phyloP scores from a whole-genome alignment of 2,888 invertebrate species.

The Ptychoptera albimana region DNA sequence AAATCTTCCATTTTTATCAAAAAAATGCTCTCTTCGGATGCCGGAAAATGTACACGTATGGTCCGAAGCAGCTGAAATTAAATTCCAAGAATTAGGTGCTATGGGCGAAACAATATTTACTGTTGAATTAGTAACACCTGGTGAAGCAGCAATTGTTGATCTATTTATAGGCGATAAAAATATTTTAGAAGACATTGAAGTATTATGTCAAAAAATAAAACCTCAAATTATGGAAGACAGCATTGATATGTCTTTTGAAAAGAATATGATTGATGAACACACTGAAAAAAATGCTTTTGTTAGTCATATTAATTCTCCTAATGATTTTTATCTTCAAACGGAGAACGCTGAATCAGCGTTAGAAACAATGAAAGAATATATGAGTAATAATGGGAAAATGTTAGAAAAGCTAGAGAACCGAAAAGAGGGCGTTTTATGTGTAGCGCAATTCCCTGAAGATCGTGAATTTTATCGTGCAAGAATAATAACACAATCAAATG shows the following conservation, averaged over 20 bases:
- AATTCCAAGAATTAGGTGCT: slow-evolving; percentile 49
- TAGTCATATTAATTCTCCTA: slow-evolving; percentile 47
- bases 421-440: slow-evolving; percentile 38
- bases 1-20: slow-evolving; percentile 39
- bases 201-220: slow-evolving; percentile 32
- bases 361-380: slow-evolving; percentile 22
- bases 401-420: slow-evolving; percentile 16
- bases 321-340: slow-evolving; percentile 57
- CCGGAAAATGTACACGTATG: slow-evolving; percentile 41
- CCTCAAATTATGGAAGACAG: slow-evolving; percentile 7
- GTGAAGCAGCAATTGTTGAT: slow-evolving; percentile 47
- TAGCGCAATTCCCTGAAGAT: slow-evolving; percentile 68
- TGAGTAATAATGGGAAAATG: slow-evolving; percentile 19
- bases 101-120: slow-evolving; percentile 55
- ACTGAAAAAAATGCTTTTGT: slow-evolving; percentile 39
- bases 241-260: slow-evolving; percentile 12
- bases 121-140: slow-evolving; percentile 47
- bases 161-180: slow-evolving; percentile 34
- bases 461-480: slow-evolving; percentile 81
- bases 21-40: slow-evolving; percentile 42
- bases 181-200: slow-evolving; percentile 41
- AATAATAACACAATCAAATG: slow-evolving; percentile 57
- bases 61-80: slow-evolving; percentile 46
- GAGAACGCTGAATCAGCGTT: slow-evolving; percentile 29
- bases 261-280: slow-evolving; percentile 4